Base-by-base conservation (phyloP, 2,797 vertebrate species). In the Cuniculus paca region DNA sequence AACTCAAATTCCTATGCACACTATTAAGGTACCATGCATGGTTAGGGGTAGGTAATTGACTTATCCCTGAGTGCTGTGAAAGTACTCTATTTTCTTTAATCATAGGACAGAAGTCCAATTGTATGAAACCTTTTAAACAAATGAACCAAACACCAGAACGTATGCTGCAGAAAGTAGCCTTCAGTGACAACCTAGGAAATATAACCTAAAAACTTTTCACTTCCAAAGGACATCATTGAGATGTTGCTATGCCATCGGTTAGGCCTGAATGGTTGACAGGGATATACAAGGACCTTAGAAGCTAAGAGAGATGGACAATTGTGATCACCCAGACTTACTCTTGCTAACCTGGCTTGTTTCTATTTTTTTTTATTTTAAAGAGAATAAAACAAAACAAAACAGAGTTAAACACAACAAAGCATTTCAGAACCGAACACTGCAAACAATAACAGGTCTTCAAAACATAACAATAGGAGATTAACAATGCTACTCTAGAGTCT, bases 91-190 rank as follows among this genome's bases (percentile, higher is more conserved):
- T 96, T 87, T 86, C 80, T 83, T 81, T 60, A 88, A 42, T 16
- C 31, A 28, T n/a, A 68, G 5, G 36, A 39, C 28, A 28, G 68
- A 75, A 74, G 19, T 54, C 31, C 42, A 81, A 34, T 81, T 56
- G 79, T 31, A 82, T 19, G 19, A 1, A 8, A 61, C n/a, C n/a
- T 60, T 95, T 95, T 87, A 56, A 60, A 63, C 50, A 81, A 95
- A 80, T 19, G 74, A 94, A 74, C 70, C 82, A 95, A 85, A 88
- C 88, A 86, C 68, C 78, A 75, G 39, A 83, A 90, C 68, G 26
- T 5, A 58, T 63, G 45, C 17, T 82, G 13, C 78, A 68, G 31
- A 83, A 87, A 78, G n/a, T 24, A 85, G 31, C 50, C 24, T 88
- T 87, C 60, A 83, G 12, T n/a, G 52, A 84, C 34, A 94, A 85